Evolutionary conservation across 2,113 vertebrate species (phyloP), one percentile per base, ranked within the genome.

Genomic region (Chroicocephalus ridibundus): DNA sequence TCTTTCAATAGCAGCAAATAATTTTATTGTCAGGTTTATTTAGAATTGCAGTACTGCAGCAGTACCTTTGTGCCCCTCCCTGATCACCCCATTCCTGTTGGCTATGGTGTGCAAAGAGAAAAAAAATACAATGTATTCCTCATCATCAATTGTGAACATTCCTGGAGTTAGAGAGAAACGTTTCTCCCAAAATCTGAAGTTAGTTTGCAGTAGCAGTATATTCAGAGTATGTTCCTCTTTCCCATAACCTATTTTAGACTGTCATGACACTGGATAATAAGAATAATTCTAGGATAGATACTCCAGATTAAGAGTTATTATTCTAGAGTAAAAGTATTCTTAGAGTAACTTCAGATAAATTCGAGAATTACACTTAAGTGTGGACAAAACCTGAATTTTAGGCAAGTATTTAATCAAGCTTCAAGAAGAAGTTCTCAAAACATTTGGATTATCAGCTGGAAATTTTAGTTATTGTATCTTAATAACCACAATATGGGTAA

Each of bases 341-440:
- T 75, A 44, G 8, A 57, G 4, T 18, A 77, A 62, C 5, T 69
- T 64, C 10, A 66, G 25, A 38, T 77, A 79, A 79, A 92, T 55
- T 88, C 60, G 19, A 90, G 10, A 6, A 51, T 58, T 54, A 58
- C 9, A 11, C 29, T 66, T 61, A 62, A 75, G 6, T 17, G 5
- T 31, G 8, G 7, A 26, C 6, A 74, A 66, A 20, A 60, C 4
- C 9, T 42, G 38, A 79, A 91, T 60, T 87, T 66, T n/a, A 76
- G 19, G 20, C 20, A 93, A 78, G 11, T 18, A 46, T 60, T 89
- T 62, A 75, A 58, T 38, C 13, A 78, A 85, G 15, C 21, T 91
- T 87, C 32, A 85, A 14, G 22, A 78, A 66, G 12, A 90, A 85
- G 82, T 71, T 75, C 13, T 84, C n/a, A 51, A 91, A 87, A 42